Evolutionary conservation across 2,113 vertebrate genomes (phyloP), one percentile per base, ranked within the genome.

Genomic region (Clinocottus analis): DNA sequence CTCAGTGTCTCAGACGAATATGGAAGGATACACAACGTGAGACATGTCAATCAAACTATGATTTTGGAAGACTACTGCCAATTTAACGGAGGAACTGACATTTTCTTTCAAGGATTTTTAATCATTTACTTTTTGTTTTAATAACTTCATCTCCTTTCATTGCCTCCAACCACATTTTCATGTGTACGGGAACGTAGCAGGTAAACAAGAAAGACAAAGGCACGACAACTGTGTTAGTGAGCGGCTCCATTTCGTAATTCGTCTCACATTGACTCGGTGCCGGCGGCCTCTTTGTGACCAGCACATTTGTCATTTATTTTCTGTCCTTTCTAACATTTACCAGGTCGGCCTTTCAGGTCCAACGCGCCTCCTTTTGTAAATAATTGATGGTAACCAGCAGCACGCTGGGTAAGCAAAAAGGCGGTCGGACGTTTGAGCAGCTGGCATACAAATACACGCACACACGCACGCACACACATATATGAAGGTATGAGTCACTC

Each of bases 291-390:
- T 31, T 64, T 56, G 72, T 90, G 90, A 93, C 70, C 75, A 90
- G 86, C 56, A 31, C 81, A 86, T 94, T 87, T 85, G 78, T 92
- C 88, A 91, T 93, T 89, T 90, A 83, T 85, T 92, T 90, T 86
- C 86, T 70, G 90, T 92, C 93, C 86, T 85, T 92, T 89, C 82
- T 93, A 92, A 90, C 94, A 92, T 93, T 93, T 93, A 89, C 83
- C 88, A 37, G 72, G 17, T 72, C 80, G 90, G 87, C 90, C 93
- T 92, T 91, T 92, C 85, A 58, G 84, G 31, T 35, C 83, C 63
- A 65, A 21, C 63, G 53, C 75, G 31, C 67, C 82, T 83, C 75
- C 88, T 74, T 77, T 72, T 29, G 89, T 91, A 88, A 93, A 92
- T 92, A 92, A 94, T 93, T 91, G 77, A 93, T 90, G 88, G 51